Percentiles rank a stretch among this genome's conserved stretches.
These are phyloP conservation scores for Paramormyrops kingsleyae DNA, from an alignment of 2,113 vertebrate genomes.

Conservation along the genomic window DNA sequence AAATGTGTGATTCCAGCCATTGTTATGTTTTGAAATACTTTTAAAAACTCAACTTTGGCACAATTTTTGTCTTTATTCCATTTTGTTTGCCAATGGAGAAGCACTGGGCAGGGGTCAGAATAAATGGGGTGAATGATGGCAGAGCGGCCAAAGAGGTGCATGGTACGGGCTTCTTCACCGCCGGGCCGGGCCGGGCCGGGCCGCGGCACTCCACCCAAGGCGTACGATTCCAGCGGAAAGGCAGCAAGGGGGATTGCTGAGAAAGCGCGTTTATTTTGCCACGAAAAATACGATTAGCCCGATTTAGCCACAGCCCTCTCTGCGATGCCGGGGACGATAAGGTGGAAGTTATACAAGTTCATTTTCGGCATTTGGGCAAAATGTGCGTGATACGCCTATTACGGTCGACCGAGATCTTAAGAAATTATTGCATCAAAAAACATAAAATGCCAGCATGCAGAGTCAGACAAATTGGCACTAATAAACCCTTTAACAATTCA, in stretches of 20 bases:
- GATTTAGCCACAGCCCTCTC: background rate
- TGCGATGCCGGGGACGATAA: background rate
- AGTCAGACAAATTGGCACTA: background rate
- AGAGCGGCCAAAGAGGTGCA: background rate
- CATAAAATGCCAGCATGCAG: background rate
- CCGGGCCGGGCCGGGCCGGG: background rate
- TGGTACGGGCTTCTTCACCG: background rate
- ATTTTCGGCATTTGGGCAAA: background rate
- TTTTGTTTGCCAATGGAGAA: background rate
- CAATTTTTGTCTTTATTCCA: background rate
- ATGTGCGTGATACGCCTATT: background rate
- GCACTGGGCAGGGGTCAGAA: background rate
- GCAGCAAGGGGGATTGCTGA: background rate
- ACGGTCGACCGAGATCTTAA: background rate
- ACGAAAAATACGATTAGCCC: background rate
- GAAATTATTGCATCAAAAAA: background rate
- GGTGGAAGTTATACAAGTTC: background rate
- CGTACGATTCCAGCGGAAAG: no score
- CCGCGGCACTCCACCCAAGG: background rate
- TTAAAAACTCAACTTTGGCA: background rate
- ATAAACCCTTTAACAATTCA: background rate
- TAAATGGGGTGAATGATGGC: background rate
- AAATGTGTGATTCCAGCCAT: background rate
- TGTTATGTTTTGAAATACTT: background rate
- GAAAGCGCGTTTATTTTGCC: background rate